phyloP scores from a whole-genome alignment of 2,888 invertebrate species.

The Antheraea yamamai region DNA sequence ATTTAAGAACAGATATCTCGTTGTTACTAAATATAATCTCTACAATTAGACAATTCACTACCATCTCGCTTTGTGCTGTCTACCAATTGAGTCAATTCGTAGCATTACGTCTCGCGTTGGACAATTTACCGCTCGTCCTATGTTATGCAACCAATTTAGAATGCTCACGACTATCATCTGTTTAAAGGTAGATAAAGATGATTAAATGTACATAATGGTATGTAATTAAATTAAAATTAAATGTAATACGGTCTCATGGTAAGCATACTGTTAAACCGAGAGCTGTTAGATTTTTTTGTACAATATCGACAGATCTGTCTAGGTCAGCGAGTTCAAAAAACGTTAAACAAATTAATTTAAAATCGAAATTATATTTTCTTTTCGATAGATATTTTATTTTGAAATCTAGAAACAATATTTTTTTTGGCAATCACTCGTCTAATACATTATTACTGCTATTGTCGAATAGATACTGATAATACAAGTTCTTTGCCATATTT shows the following conservation, averaged over 20 bases:
- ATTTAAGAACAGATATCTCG: conserved; percentile 28
- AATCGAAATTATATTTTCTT: too few species aligned
- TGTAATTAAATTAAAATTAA: too few species aligned
- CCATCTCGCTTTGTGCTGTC: conserved; percentile 33
- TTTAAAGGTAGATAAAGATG: background rate
- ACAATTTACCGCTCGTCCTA: conserved; percentile 4
- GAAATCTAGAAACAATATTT: too few species aligned
- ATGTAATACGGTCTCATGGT: too few species aligned
- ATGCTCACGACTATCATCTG: background rate
- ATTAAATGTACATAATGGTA: too few species aligned
- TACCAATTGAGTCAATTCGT: conserved; percentile 58
- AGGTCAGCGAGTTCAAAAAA: too few species aligned
- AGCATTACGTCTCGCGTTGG: background rate
- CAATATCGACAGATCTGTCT: background rate
- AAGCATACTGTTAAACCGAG: background rate
- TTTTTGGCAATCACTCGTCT: too few species aligned
- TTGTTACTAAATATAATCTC: conserved; percentile 62
- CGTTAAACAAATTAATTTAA: too few species aligned
- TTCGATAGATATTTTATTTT: too few species aligned
- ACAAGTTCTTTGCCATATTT: too few species aligned
- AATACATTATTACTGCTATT: too few species aligned
- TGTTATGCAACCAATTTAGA: conserved; percentile 13
- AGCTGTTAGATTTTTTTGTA: background rate
- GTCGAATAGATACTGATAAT: too few species aligned
- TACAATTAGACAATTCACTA: conserved; percentile 61